These are phyloP conservation scores for Teleiodes luculella DNA, from an alignment of 2,888 invertebrate genomes.

Conservation along the genomic window DNA sequence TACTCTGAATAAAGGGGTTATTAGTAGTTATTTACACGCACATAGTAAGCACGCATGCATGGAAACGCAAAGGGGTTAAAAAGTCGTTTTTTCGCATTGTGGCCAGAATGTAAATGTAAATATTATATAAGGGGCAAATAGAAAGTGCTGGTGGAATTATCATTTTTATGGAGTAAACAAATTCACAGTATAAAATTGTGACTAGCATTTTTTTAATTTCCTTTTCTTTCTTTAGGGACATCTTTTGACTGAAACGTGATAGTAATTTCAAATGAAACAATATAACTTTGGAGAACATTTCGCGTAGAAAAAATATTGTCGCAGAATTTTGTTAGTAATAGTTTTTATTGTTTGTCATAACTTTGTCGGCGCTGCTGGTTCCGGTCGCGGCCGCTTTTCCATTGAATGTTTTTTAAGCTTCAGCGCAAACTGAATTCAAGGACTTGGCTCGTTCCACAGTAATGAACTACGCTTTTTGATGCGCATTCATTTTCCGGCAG, in stretches of 20 bases:
- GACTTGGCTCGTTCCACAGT: constrained; percentile 23
- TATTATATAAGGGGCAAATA: neutral
- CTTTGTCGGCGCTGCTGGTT: constrained; percentile 32
- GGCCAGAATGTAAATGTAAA: constrained; percentile 2
- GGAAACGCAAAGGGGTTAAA: neutral
- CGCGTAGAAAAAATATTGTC: too few species aligned
- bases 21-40: constrained; percentile 1
- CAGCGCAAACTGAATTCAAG: constrained; percentile 33
- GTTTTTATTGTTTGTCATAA: constrained; percentile 13
- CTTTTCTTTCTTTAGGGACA: too few species aligned
- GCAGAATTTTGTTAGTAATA: neutral
- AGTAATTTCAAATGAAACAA: too few species aligned
- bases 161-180: neutral
- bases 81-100: constrained; percentile 7
- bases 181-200: neutral
- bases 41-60: constrained; percentile 3
- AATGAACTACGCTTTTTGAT: constrained; percentile 11
- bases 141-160: neutral
- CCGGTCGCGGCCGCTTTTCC: constrained; percentile 33
- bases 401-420: constrained; percentile 35
- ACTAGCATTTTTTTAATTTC: too few species aligned
- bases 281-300: too few species aligned
- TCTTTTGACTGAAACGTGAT: too few species aligned
- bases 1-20: neutral
- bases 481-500: neutral